These are phyloP conservation scores for Fregetta grallaria DNA, from an alignment of 2,113 vertebrate species.

Conservation along the genomic window DNA sequence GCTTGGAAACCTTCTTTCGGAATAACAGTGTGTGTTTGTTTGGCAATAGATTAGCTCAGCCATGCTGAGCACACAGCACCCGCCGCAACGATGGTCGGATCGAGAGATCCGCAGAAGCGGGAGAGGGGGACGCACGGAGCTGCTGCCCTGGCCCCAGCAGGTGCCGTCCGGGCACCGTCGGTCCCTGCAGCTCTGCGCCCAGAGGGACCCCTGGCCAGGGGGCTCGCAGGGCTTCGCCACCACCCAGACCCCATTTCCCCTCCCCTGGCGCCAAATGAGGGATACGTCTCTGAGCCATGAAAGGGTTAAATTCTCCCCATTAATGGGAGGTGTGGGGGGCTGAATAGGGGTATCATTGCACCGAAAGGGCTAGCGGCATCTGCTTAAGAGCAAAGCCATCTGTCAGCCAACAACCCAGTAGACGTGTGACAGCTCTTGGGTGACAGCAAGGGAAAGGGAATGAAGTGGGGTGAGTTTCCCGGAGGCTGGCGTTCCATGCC, in stretches of 20 bases:
- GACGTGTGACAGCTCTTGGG: background rate
- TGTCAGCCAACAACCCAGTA: background rate
- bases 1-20: constrained; percentile 68
- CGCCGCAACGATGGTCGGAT: background rate
- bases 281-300: fast-evolving
- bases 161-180: fast-evolving
- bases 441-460: background rate
- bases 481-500: background rate
- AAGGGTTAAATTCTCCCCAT: background rate
- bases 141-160: fast-evolving
- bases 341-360: background rate
- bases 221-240: background rate
- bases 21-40: constrained; percentile 65
- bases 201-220: fast-evolving
- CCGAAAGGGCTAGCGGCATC: background rate
- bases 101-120: background rate
- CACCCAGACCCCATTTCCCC: background rate
- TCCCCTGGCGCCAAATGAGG: background rate
- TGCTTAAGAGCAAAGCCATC: constrained; percentile 7
- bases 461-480: background rate
- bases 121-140: background rate
- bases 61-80: constrained; percentile 57
- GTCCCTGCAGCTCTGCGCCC: background rate
- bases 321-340: background rate
- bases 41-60: constrained; percentile 67